These are phyloP conservation scores for Caenorhabditis angaria DNA, from an alignment of 2,888 invertebrate species.

Conservation along the genomic window DNA sequence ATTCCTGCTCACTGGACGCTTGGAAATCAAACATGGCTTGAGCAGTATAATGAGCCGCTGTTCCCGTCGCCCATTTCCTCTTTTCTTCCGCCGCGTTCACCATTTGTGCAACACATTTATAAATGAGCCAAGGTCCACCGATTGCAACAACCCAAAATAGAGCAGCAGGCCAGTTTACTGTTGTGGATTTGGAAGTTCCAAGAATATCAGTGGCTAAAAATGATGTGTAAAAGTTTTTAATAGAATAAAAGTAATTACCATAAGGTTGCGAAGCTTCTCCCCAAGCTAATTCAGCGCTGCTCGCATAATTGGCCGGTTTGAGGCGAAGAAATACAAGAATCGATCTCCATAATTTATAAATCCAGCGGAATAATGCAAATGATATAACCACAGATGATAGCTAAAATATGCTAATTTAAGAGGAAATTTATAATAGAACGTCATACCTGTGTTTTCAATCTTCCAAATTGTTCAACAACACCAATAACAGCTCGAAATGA, in stretches of 20 bases:
- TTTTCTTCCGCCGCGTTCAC: constrained; percentile 66
- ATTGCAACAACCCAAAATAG: constrained; percentile 88
- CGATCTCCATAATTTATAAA: constrained; percentile 73
- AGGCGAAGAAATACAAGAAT: constrained; percentile 79
- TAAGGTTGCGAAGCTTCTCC: constrained; percentile 52
- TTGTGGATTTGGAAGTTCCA: constrained; percentile 32
- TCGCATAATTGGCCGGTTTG: constrained; percentile 73
- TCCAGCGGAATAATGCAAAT: constrained; percentile 50
- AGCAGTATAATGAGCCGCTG: constrained; percentile 74
- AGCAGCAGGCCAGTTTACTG: constrained; percentile 83
- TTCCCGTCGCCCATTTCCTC: constrained; percentile 75
- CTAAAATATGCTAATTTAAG: constrained; percentile 27
- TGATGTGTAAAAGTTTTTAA: background rate
- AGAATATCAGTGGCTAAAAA: constrained; percentile 53
- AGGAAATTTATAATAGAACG: background rate
- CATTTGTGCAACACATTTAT: constrained; percentile 80
- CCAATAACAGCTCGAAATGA: constrained; percentile 92
- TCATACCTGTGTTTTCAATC: constrained; percentile 82
- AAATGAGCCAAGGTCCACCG: constrained; percentile 90
- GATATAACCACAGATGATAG: constrained; percentile 53
- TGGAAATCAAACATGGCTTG: constrained; percentile 83
- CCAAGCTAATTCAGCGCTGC: constrained; percentile 72
- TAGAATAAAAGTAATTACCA: constrained; percentile 27
- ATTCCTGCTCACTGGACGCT: constrained; percentile 79
- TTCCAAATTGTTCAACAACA: constrained; percentile 92